Evolutionary conservation across 2,888 invertebrate genomes (phyloP).

Genomic region (Syritta pipiens): DNA sequence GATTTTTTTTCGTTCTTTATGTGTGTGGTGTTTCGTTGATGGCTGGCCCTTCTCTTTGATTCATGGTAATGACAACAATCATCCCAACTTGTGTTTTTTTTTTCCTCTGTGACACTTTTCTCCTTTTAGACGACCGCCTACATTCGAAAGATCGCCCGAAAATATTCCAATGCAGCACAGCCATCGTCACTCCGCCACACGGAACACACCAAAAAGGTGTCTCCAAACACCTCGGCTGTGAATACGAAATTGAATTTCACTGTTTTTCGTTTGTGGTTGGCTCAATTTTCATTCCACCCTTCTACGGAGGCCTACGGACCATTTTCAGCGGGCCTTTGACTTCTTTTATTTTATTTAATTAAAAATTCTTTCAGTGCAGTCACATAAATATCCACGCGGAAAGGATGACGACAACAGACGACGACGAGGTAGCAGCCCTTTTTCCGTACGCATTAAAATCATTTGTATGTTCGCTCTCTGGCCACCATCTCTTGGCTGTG

Average conservation of each 20-base stretch:
- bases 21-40: neutral
- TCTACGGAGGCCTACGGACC: constrained; percentile 19
- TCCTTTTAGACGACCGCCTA: constrained; percentile 47
- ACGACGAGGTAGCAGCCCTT: no score
- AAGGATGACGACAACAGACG: constrained; percentile 46
- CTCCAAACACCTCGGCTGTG: constrained; percentile 66
- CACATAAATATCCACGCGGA: constrained; percentile 57
- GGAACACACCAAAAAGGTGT: constrained; percentile 65
- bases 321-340: neutral
- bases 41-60: constrained; percentile 1
- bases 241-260: constrained; percentile 66
- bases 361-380: constrained; percentile 58
- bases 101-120: constrained; percentile 39
- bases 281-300: constrained; percentile 42
- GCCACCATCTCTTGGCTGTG: constrained; percentile 19
- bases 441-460: constrained; percentile 44
- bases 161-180: constrained; percentile 13
- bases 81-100: constrained; percentile 2
- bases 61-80: constrained; percentile 48
- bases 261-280: constrained; percentile 39
- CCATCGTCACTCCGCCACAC: constrained; percentile 8
- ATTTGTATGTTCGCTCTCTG: constrained; percentile 46
- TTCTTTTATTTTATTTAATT: constrained; percentile 58
- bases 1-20: neutral
- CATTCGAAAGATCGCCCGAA: constrained; percentile 9